Conservation (phyloP, 2,888 invertebrate species). For the Meiosimyza decipiens region DNA sequence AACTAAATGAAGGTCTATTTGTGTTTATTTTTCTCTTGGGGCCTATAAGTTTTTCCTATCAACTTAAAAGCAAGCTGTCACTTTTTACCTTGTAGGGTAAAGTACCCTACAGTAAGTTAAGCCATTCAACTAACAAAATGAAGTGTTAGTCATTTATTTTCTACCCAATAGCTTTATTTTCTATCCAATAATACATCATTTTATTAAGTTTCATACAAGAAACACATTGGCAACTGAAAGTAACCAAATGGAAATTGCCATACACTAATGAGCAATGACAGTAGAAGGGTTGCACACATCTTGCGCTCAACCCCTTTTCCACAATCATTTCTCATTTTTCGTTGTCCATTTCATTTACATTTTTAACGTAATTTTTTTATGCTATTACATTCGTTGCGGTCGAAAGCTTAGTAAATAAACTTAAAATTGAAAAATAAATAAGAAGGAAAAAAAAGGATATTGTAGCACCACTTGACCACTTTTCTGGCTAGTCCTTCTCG, state of each 20-base stretch:
- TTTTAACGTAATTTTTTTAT: constrained; percentile 7
- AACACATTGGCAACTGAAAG: not conserved
- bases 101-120: too few species aligned
- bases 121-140: not conserved
- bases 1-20: not conserved
- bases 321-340: constrained; percentile 30
- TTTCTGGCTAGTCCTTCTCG: constrained; percentile 10
- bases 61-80: not conserved
- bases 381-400: constrained; percentile 24
- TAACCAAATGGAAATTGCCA: not conserved
- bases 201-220: constrained; percentile 17
- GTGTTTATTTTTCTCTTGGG: not conserved
- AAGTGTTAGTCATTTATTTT: constrained; percentile 25
- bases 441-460: not conserved
- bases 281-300: constrained; percentile 15
- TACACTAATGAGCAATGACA: not conserved
- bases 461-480: constrained; percentile 19
- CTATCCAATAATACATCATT: constrained; percentile 12
- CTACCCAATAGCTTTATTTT: not conserved
- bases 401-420: constrained; percentile 31
- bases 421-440: constrained; percentile 34
- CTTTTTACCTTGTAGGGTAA: too few species aligned
- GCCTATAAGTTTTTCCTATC: not conserved
- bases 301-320: constrained; percentile 40
- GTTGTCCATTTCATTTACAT: constrained; percentile 11